phyloP scores from a whole-genome alignment of 1,140 invertebrate genomes.

The Calycopis cecrops region DNA sequence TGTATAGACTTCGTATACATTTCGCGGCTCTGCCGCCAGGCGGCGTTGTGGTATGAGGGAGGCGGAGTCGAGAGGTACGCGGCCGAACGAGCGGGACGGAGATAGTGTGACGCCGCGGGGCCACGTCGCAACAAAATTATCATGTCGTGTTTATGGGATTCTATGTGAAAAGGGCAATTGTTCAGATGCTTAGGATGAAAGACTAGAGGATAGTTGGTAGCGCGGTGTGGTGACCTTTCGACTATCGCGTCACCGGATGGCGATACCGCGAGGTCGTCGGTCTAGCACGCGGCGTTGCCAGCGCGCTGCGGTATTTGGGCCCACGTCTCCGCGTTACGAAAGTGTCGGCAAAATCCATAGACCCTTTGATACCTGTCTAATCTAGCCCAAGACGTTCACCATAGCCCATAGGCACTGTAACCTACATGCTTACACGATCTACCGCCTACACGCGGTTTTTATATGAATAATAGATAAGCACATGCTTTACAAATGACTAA shows the following conservation, averaged over 20 bases:
- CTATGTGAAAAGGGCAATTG: conserved; percentile 48
- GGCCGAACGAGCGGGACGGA: conserved; percentile 42
- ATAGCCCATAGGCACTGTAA: conserved; percentile 30
- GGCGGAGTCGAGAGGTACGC: conserved; percentile 51
- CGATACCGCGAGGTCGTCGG: conserved; percentile 67
- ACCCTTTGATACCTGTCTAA: conserved; percentile 29
- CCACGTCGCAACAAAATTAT: conserved; percentile 54
- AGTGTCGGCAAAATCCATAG: conserved; percentile 50
- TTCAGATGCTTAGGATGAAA: conserved; percentile 51
- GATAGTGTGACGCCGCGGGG: conserved; percentile 36
- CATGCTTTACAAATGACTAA: too few relatives aligned
- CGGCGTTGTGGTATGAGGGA: conserved; percentile 50
- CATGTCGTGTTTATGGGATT: conserved; percentile 52
- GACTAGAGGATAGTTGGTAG: conserved; percentile 39
- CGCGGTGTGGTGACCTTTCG: conserved; percentile 54
- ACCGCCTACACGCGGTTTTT: neutral
- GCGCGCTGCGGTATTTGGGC: conserved; percentile 44
- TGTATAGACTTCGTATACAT: conserved; percentile 63
- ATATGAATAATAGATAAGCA: too few relatives aligned
- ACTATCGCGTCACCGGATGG: conserved; percentile 51
- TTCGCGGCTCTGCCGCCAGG: conserved; percentile 57
- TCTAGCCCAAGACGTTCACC: conserved; percentile 39
- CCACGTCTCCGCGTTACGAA: conserved; percentile 59
- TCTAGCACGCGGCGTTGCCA: conserved; percentile 61
- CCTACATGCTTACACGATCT: conserved; percentile 33